phyloP scores from a whole-genome alignment of 2,113 vertebrate species.

The Todiramphus chloris region DNA sequence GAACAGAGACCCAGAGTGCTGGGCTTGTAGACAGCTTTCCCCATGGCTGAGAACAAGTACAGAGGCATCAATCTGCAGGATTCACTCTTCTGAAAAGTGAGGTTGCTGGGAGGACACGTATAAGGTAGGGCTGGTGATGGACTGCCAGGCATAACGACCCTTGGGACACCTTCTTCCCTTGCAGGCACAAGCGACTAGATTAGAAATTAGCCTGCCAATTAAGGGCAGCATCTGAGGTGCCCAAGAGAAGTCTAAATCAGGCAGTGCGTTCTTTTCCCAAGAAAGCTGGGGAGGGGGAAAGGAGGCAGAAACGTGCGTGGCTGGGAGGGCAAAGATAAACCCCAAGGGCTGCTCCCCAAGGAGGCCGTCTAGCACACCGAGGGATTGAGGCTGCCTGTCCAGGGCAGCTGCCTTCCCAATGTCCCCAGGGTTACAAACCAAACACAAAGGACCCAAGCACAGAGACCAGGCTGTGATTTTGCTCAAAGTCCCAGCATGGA shows the following conservation, averaged over 20 bases:
- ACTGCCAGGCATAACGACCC: neutral
- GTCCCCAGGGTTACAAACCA: neutral
- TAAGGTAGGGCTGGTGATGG: neutral
- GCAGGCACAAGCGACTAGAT: constrained; percentile 12
- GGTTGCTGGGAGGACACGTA: neutral
- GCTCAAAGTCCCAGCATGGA: neutral
- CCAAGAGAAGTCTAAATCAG: constrained; percentile 29
- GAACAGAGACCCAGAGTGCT: neutral
- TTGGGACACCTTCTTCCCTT: neutral
- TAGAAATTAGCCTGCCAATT: constrained; percentile 49
- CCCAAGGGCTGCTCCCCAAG: neutral
- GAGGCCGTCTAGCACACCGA: neutral
- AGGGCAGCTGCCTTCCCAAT: neutral
- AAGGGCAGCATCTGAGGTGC: constrained; percentile 30
- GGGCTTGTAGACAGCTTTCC: neutral
- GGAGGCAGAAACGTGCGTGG: accelerated
- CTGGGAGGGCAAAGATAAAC: neutral
- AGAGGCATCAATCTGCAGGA: neutral
- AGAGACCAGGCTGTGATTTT: neutral
- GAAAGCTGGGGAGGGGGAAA: neutral
- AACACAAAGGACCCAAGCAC: neutral
- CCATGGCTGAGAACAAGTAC: neutral
- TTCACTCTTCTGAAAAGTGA: neutral
- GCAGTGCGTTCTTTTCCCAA: neutral
- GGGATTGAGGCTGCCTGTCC: neutral